Conservation (phyloP, 2,888 invertebrate genomes). For the Apantesis nais region DNA sequence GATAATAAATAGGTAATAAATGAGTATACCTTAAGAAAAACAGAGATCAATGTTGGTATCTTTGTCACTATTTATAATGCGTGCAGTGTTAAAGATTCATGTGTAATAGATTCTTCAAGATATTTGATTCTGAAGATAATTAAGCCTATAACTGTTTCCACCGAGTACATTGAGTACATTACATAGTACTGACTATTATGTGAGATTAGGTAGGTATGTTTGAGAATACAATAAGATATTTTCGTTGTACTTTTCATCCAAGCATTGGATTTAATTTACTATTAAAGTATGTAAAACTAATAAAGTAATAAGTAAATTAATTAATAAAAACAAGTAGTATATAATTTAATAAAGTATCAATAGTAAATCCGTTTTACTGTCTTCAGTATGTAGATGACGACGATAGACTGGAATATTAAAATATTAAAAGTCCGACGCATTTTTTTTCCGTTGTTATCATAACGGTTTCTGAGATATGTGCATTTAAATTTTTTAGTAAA, state of each 20-base stretch:
- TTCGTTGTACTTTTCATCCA: not conserved
- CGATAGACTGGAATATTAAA: not conserved
- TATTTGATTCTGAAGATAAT: not conserved
- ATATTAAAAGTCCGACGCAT: too few species aligned
- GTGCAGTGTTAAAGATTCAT: conserved; percentile 4
- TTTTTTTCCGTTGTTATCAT: not conserved
- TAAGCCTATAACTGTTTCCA: not conserved
- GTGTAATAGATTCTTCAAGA: conserved; percentile 1
- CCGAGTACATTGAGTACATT: not conserved
- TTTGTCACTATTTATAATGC: conserved; percentile 4
- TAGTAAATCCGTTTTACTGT: not conserved
- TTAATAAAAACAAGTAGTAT: not conserved
- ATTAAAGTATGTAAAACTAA: not conserved
- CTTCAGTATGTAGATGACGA: too few species aligned
- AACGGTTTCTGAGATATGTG: not conserved
- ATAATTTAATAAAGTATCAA: not conserved
- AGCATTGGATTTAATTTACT: not conserved
- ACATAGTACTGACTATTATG: not conserved
- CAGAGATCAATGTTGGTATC: conserved; percentile 6
- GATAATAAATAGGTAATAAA: conserved; percentile 6
- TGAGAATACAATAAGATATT: not conserved
- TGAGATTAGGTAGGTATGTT: not conserved
- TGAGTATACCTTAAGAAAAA: conserved; percentile 8
- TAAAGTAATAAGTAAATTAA: too few species aligned
- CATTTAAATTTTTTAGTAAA: not conserved